Evolutionary conservation across 2,113 vertebrate genomes (phyloP), one percentile per base, ranked within the genome.

Genomic region (Platichthys stellatus): DNA sequence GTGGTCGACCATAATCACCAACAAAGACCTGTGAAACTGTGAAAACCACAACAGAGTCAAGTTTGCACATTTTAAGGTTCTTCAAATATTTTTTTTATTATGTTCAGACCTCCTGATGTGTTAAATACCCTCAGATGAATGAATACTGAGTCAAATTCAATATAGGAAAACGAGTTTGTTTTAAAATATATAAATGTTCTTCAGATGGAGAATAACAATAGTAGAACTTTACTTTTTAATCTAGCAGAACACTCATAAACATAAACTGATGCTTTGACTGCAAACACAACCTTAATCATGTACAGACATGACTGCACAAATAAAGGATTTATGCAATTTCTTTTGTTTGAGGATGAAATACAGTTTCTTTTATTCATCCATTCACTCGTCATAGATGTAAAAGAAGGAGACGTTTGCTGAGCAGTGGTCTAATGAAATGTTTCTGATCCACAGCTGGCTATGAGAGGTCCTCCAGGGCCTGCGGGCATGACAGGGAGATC

Each of bases 381-480:
- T 0, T 62, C 20, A 18, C 6, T 31, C 31, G 28, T 20, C 43
- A 6, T 40, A 24, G 8, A 10, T 67, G n/a, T 45, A 47, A 18
- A n/a, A 26, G 3, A 6, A 10, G 6, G 10, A 9, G 40, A 2
- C 59, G 58, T 53, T 21, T 24, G 21, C 56, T 73, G 56, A 81
- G 60, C 56, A 24, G n/a, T 65, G 79, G 53, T 49, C 92, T 15
- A 71, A 75, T 67, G 3, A 21, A 0, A 69, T 63, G 35, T 90
- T 82, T 85, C 76, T 86, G 65, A 63, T 85, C 77, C 79, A 53
- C 89, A 99, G 98, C 96, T 99, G 86, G 92, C 97, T 40, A 95
- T 98, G 95, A 95, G 97, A 90, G 98, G 98, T 57, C 89, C 97
- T 3, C 93, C 97, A 62, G 98, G 98, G 59, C 98, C 98, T 51